Conservation (phyloP, 1,140 invertebrate species). For the Venustaconcha ellipsiformis region DNA sequence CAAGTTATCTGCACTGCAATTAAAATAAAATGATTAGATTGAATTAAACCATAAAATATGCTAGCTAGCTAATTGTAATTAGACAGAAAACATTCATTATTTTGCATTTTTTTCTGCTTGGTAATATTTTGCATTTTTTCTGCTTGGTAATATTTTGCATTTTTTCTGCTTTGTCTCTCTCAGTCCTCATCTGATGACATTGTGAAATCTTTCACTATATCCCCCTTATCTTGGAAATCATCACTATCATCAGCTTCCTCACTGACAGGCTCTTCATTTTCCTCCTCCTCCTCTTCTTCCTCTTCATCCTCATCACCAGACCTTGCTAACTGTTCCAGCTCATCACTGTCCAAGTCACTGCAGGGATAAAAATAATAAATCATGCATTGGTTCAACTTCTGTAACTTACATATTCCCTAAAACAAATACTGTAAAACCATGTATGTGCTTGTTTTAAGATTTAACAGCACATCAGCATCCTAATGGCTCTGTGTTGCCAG, state of each 20-base stretch:
- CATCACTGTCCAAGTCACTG: constrained; percentile 63
- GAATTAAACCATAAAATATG: no score
- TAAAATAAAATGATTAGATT: no score
- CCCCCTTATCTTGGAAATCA: constrained; percentile 36
- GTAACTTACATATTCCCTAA: not conserved
- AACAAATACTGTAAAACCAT: not conserved
- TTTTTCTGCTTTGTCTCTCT: not conserved
- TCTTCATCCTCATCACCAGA: constrained; percentile 49
- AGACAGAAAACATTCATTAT: no score
- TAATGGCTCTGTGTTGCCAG: no score
- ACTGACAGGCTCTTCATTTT: constrained; percentile 26
- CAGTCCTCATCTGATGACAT: constrained; percentile 41
- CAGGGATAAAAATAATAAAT: constrained; percentile 19
- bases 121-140: no score
- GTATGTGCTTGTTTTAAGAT: no score
- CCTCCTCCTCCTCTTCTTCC: constrained; percentile 27
- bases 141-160: no score
- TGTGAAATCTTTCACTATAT: constrained; percentile 58
- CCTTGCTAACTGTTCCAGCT: constrained; percentile 53
- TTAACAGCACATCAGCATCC: no score
- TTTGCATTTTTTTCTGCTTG: no score
- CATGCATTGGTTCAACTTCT: not conserved
- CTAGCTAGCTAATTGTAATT: no score
- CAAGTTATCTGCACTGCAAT: no score
- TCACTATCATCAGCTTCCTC: constrained; percentile 30